A percentile compares a stretch with the other conserved stretches of the same genome.
phyloP scores from a whole-genome alignment of 2,113 vertebrate species.

The Pelmatolapia mariae region DNA sequence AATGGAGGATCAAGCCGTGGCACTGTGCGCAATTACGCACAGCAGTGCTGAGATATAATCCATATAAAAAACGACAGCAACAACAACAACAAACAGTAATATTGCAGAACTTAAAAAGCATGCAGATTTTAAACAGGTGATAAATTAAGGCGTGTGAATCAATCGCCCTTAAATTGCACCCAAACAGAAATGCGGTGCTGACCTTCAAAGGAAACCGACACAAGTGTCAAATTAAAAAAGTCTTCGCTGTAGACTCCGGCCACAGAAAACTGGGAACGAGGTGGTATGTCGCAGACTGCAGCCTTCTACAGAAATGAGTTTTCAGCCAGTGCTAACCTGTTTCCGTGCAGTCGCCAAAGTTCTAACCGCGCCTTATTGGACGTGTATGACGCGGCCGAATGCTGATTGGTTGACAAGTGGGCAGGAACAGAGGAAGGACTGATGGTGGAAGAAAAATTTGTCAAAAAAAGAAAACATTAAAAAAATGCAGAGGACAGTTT shows the following conservation, averaged over 20 bases:
- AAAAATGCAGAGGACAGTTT: too few relatives aligned
- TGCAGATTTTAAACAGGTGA: too few relatives aligned
- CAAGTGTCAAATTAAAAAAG: background rate
- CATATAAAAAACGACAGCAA: too few relatives aligned
- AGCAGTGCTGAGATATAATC: too few relatives aligned
- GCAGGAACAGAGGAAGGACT: background rate
- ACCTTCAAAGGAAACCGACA: background rate
- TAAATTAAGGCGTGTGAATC: background rate
- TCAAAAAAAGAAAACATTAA: background rate
- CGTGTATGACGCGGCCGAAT: background rate
- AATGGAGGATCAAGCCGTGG: background rate
- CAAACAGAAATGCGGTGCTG: background rate
- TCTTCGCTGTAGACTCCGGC: slow-evolving; percentile 73
- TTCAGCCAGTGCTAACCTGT: background rate
- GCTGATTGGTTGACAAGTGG: background rate
- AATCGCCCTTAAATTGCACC: background rate
- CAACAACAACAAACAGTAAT: too few relatives aligned
- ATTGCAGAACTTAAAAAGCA: too few relatives aligned
- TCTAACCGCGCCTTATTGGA: background rate
- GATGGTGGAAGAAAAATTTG: background rate
- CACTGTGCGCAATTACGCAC: too few relatives aligned
- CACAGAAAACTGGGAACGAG: background rate
- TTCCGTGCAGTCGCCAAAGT: background rate
- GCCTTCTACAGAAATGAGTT: background rate
- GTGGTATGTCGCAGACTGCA: background rate